Evolutionary conservation across 1,140 invertebrate genomes (phyloP).

Genomic region (Scaptomyza montana): DNA sequence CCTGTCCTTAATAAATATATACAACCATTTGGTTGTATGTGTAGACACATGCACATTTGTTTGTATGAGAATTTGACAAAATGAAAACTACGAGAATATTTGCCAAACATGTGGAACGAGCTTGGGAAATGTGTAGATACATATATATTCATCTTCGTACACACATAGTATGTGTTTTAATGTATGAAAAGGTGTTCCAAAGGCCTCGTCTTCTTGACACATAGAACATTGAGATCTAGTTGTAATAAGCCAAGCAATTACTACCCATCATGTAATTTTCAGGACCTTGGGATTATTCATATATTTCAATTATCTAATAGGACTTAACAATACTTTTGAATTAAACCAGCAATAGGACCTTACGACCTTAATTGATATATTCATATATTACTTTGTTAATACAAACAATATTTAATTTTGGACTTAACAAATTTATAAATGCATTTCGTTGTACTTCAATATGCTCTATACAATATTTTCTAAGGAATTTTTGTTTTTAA

Average conservation of each 20-base stretch:
- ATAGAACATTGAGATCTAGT: neutral
- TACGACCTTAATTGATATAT: no score
- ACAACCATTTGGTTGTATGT: neutral
- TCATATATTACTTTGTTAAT: no score
- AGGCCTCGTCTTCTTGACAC: neutral
- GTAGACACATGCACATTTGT: neutral
- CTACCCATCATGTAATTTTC: neutral
- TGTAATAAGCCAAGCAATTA: neutral
- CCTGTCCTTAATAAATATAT: neutral
- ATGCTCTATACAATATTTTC: no score
- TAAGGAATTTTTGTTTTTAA: no score
- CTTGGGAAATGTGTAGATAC: conserved; percentile 10
- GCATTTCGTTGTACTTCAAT: no score
- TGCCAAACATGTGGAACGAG: conserved; percentile 12
- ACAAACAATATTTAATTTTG: no score
- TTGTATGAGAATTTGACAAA: neutral
- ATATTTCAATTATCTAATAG: no score
- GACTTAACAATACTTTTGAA: no score
- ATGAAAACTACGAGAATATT: conserved; percentile 6
- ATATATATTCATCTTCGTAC: no score
- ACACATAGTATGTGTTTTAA: neutral
- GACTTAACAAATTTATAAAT: no score
- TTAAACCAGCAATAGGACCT: no score
- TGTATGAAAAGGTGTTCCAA: neutral
- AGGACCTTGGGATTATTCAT: no score